Conservation (phyloP, 2,113 vertebrate species). For the Psilopsiagon aymara region DNA sequence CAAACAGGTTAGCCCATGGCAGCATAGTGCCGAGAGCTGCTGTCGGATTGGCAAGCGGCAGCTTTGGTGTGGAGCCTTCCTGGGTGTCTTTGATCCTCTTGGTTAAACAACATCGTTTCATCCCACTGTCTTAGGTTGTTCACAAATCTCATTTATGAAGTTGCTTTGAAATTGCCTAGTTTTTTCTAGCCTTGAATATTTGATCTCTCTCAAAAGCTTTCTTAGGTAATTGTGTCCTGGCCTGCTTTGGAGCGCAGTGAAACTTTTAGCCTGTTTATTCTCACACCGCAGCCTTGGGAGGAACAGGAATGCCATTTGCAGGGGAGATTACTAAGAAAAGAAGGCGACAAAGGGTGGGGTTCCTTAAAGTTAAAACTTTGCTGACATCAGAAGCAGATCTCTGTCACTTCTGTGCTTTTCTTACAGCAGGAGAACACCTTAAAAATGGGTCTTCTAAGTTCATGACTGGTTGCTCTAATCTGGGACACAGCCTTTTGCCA, state of each 20-base stretch:
- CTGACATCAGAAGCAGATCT: neutral
- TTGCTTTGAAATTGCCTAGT: neutral
- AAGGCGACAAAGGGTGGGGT: neutral
- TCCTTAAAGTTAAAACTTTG: neutral
- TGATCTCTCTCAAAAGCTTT: slow-evolving; percentile 5
- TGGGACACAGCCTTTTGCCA: neutral
- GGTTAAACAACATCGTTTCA: neutral
- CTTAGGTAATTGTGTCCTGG: neutral
- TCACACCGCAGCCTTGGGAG: neutral
- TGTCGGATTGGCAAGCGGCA: neutral
- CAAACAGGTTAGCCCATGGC: slow-evolving; percentile 1
- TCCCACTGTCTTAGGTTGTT: neutral
- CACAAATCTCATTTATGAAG: neutral
- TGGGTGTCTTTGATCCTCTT: slow-evolving; percentile 8
- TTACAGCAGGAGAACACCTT: neutral
- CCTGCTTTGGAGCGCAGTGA: neutral
- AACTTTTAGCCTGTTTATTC: neutral
- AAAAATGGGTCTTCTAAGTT: neutral
- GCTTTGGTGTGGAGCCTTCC: slow-evolving; percentile 7
- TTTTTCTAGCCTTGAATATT: slow-evolving; percentile 17
- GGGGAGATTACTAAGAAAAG: neutral
- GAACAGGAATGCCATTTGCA: slow-evolving; percentile 12
- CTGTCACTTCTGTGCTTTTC: neutral
- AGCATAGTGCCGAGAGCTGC: neutral
- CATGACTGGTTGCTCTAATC: neutral